Conservation (phyloP, 2,888 invertebrate species). For the Pardosa pseudoannulata region DNA sequence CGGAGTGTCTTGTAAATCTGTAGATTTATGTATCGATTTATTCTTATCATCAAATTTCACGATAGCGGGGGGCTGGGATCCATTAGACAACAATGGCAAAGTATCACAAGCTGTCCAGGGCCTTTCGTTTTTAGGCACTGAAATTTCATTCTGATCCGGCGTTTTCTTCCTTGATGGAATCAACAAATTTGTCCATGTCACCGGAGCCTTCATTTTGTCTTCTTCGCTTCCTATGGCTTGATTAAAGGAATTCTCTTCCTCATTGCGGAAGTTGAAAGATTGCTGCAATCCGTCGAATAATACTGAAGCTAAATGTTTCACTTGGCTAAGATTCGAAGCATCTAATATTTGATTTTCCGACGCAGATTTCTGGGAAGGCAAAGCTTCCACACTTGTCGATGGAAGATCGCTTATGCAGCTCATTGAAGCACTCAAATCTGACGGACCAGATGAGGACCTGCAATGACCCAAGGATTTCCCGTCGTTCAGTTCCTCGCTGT, state of each 20-base stretch:
- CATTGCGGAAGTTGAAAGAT: slow-evolving; percentile 30
- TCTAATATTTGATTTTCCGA: slow-evolving; percentile 28
- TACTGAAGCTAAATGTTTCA: slow-evolving; percentile 55
- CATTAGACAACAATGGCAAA: slow-evolving; percentile 41
- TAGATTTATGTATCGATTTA: not conserved
- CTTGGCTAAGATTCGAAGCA: slow-evolving; percentile 33
- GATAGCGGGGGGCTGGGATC: slow-evolving; percentile 40
- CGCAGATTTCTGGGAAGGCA: not conserved
- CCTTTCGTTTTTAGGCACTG: slow-evolving; percentile 9
- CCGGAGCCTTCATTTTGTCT: slow-evolving; percentile 33
- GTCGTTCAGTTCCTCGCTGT: not conserved
- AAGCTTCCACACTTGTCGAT: not conserved
- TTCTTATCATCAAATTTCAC: slow-evolving; percentile 41
- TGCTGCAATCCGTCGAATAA: slow-evolving; percentile 48
- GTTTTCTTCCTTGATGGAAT: slow-evolving; percentile 18
- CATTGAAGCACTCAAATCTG: slow-evolving; percentile 27
- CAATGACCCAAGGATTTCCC: slow-evolving; percentile 17
- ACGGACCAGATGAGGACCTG: slow-evolving; percentile 60
- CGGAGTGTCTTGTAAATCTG: no score
- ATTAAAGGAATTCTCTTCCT: not conserved
- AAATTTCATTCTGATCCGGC: not conserved
- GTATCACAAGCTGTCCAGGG: slow-evolving; percentile 47
- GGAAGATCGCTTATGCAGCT: not conserved
- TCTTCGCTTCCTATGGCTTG: slow-evolving; percentile 15
- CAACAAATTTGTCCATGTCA: slow-evolving; percentile 54